These are phyloP conservation scores for Catharus minimus DNA, from an alignment of 2,113 vertebrate species.

Conservation along the genomic window DNA sequence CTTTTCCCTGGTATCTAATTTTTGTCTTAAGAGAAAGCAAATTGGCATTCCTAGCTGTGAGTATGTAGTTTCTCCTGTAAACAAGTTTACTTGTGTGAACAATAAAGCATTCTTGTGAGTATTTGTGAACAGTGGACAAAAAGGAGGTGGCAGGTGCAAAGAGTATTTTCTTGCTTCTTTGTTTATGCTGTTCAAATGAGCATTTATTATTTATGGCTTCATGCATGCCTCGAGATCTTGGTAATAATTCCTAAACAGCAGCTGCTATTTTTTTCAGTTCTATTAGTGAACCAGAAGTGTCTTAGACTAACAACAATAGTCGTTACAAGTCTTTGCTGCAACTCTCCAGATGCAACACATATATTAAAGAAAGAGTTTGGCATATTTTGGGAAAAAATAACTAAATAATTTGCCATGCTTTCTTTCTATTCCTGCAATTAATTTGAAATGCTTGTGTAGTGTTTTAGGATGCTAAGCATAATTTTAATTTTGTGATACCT, in stretches of 20 bases:
- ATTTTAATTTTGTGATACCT: neutral
- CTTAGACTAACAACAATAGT: neutral
- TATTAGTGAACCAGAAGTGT: neutral
- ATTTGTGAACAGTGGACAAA: neutral
- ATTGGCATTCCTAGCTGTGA: neutral
- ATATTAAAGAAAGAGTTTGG: neutral
- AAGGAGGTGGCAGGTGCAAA: neutral
- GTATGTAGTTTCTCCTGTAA: neutral
- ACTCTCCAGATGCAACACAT: neutral
- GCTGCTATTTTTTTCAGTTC: neutral
- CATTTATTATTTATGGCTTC: constrained; percentile 10
- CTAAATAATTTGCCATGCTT: neutral
- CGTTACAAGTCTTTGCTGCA: neutral
- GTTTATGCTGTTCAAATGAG: neutral
- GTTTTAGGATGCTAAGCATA: neutral
- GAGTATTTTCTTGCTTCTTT: neutral
- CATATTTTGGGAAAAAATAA: neutral
- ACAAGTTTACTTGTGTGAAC: neutral
- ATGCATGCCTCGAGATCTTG: neutral
- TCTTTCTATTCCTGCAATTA: neutral
- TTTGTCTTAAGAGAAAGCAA: neutral
- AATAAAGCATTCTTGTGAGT: neutral
- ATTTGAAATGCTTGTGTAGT: neutral
- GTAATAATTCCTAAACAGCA: neutral
- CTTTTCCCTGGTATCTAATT: neutral